phyloP scores from a whole-genome alignment of 1,140 invertebrate species.

The Drosophila nannoptera region DNA sequence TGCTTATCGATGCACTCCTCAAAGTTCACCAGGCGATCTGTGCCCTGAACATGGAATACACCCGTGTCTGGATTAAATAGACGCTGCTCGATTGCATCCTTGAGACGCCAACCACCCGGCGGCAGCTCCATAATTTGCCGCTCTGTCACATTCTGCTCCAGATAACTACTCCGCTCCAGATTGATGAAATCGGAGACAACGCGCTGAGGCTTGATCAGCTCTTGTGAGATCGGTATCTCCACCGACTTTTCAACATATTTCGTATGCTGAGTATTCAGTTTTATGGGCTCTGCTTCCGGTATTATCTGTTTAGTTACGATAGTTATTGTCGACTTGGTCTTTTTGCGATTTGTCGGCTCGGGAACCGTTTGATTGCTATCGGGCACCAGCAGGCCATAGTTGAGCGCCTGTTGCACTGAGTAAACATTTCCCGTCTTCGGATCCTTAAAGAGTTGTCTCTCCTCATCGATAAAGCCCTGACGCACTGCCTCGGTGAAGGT shows the following conservation, averaged over 20 bases:
- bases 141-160: conserved; percentile 69
- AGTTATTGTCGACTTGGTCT: conserved; percentile 78
- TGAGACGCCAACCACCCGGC: conserved; percentile 88
- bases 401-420: conserved; percentile 90
- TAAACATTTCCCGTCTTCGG: conserved; percentile 87
- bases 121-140: conserved; percentile 85
- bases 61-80: conserved; percentile 90
- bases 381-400: conserved; percentile 84
- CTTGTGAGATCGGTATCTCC: conserved; percentile 68
- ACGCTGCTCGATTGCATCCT: conserved; percentile 87
- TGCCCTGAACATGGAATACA: conserved; percentile 91
- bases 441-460: conserved; percentile 88
- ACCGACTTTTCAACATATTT: conserved; percentile 73
- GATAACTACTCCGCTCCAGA: conserved; percentile 75
- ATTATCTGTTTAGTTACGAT: conserved; percentile 77
- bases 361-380: conserved; percentile 80
- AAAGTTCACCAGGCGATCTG: conserved; percentile 90
- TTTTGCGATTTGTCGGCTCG: conserved; percentile 76
- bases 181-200: conserved; percentile 79
- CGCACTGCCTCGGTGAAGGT: conserved; percentile 88
- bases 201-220: conserved; percentile 78
- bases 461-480: conserved; percentile 89
- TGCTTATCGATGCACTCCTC: conserved; percentile 91
- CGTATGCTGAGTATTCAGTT: conserved; percentile 79
- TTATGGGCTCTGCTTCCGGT: conserved; percentile 73